Percentiles rank a stretch among this genome's conserved stretches.
Conservation (phyloP, 2,888 invertebrate species). For the Cephus nigrinus region DNA sequence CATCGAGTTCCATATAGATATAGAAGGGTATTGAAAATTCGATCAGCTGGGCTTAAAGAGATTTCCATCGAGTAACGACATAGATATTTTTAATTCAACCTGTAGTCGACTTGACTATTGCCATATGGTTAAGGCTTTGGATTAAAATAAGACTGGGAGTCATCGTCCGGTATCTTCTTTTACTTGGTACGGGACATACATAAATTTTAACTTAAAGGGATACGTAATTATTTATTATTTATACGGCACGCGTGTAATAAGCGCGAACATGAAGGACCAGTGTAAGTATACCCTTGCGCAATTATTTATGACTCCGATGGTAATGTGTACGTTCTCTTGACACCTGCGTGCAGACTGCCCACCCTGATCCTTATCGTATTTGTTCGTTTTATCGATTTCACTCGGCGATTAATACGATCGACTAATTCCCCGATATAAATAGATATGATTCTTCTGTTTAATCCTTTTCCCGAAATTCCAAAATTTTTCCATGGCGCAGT, state of each 20-base stretch:
- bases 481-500: not conserved
- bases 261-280: slow-evolving; percentile 4
- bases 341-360: not conserved
- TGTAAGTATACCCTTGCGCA: not conserved
- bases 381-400: not conserved
- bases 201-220: not conserved
- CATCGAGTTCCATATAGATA: not conserved
- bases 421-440: not conserved
- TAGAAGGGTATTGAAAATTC: not conserved
- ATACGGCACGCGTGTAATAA: slow-evolving; percentile 21
- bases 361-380: not conserved
- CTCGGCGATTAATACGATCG: not conserved
- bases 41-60: not conserved
- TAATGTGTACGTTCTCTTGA: not conserved
- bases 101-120: not conserved
- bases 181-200: not conserved
- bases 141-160: not conserved
- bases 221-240: slow-evolving; percentile 27
- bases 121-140: not conserved
- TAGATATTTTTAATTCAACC: not conserved
- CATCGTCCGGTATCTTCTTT: not conserved
- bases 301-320: not conserved
- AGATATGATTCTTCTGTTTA: not conserved
- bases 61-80: not conserved
- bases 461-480: no score